Evolutionary conservation across 2,888 invertebrate species (phyloP), one percentile per base, ranked within the genome.

Genomic region (Acanthosepion lycidas): DNA sequence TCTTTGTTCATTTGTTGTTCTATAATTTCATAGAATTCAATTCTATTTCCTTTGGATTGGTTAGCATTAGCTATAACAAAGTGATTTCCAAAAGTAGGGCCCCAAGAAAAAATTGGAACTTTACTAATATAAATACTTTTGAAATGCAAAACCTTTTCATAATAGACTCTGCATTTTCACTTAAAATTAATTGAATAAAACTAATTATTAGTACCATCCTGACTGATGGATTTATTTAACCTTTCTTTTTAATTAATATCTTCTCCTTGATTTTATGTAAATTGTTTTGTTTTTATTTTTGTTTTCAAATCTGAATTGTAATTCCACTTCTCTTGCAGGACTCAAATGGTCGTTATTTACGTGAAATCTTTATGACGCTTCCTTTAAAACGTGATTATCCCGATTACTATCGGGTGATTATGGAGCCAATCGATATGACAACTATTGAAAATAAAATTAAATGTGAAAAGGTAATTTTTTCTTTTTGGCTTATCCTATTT

Each of bases 371-470:
- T 97, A 98, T 99, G 98, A 99, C 99, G 97, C 99, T 99, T 97
- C 99, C 99, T 0, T 99, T 99, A 55, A 98, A 98, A 97, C 99
- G 99, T 97, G 98, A 99, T 64, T 99, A 99, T 97, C 99, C 99
- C 0, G 99, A 99, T 97, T 99, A 99, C 97, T 99, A 99, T 97
- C 98, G 98, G 97, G 98, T 99, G 2, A 99, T 99, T 95, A 98
- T 98, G 59, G 98, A 98, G 96, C 99, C 99, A 0, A 99, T 99
- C 94, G 99, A 99, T 97, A 99, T 99, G 98, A 98, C 98, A 95
- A 99, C 98, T 94, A 99, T 99, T 96, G 99, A 99, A 97, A 98
- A 98, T 95, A 99, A 99, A 97, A 99, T 99, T 95, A 98, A 99
- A 97, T 98, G 97, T 94, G 98, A 98, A 95, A 98, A 98, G 97